Base-by-base conservation (phyloP, 2,113 vertebrate species). In the Zonotrichia leucophrys region DNA sequence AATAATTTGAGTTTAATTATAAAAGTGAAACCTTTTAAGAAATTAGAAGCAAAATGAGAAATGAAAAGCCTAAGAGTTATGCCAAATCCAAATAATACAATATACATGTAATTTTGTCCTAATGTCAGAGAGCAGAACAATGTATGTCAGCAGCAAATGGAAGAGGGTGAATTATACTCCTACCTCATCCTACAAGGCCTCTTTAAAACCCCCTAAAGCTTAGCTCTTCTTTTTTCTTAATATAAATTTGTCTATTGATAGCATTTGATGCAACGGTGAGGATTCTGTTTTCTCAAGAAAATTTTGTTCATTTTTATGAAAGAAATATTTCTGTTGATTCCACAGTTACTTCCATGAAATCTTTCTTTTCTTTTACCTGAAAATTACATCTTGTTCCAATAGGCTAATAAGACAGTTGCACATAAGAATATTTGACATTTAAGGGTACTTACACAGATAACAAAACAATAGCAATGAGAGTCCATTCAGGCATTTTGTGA, bases 401-500 rank as follows among this genome's bases (percentile, higher is more conserved):
- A 76, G 15, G 75, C 53, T 74, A 59, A 53, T 86, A 92, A 25
- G 46, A 73, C 55, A 67, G 41, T 28, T 87, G 30, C 12, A 27
- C 12, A 17, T 33, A 44, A 63, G 30, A 83, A 39, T 59, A 86
- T 47, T 75, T 78, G 30, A 84, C 15, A 73, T 77, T 33, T 74
- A 86, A 89, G 17, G 75, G 28, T 98, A 98, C 98, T 98, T 97
- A 98, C 98, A 96, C 90, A 67, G 97, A 98, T 41, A 98, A 78
- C 72, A 98, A 92, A 67, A 98, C 98, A 86, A 98, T 37, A 90
- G 98, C 97, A 90, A 98, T 98, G 62, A 98, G 94, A 41, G 97
- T 98, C 98, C 98, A 98, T 47, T 98, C 98, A 39, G 97, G 96
- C 83, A 97, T 97, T 87, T 97, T 98, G 96, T 98, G 98, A 87